Evolutionary conservation across 2,888 invertebrate species (phyloP).

Genomic region (Endotricha flammealis): DNA sequence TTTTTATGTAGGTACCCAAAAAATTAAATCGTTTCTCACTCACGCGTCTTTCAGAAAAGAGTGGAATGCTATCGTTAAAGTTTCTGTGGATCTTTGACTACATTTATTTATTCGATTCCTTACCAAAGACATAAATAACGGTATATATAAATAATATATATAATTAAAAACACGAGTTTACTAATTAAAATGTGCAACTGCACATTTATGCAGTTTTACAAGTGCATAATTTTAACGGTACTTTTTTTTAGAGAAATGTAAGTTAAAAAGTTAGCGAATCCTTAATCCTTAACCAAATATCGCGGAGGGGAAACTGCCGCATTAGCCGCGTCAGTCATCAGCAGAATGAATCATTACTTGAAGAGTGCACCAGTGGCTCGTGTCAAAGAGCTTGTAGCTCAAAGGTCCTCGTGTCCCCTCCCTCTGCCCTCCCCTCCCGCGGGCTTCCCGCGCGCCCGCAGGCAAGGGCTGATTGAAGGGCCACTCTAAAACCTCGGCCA

Average conservation of each 20-base stretch:
- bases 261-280: slow-evolving; percentile 42
- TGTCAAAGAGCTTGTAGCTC: slow-evolving; percentile 75
- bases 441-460: slow-evolving; percentile 48
- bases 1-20: too few relatives aligned
- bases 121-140: too few relatives aligned
- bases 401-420: slow-evolving; percentile 62
- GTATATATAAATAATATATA: too few relatives aligned
- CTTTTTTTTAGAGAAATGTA: slow-evolving; percentile 28
- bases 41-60: too few relatives aligned
- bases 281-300: slow-evolving; percentile 62
- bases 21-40: too few relatives aligned
- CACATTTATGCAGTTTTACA: too few relatives aligned
- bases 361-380: slow-evolving; percentile 76
- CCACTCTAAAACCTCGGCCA: slow-evolving; percentile 75
- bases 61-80: too few relatives aligned
- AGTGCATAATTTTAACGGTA: too few relatives aligned
- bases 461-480: slow-evolving; percentile 76
- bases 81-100: too few relatives aligned
- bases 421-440: slow-evolving; percentile 30
- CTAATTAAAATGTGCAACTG: too few relatives aligned
- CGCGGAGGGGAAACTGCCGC: slow-evolving; percentile 52
- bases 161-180: too few relatives aligned
- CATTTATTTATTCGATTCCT: too few relatives aligned
- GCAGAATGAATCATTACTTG: slow-evolving; percentile 78
- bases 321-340: slow-evolving; percentile 76